Conservation (phyloP, 2,888 invertebrate genomes). For the Drosophila demipolita region DNA sequence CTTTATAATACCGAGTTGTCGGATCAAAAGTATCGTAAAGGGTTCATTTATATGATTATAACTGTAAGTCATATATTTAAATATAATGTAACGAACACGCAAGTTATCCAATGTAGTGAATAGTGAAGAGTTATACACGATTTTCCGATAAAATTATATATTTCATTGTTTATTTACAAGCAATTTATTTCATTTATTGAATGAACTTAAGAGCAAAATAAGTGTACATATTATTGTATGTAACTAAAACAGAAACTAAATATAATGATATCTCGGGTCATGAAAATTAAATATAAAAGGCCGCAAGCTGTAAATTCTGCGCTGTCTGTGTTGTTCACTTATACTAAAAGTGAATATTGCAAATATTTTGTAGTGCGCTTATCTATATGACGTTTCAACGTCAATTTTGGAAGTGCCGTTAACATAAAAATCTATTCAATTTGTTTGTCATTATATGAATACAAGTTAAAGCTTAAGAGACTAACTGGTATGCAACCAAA, state of each 20-base stretch:
- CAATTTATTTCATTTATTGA: constrained; percentile 45
- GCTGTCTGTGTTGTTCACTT: constrained; percentile 23
- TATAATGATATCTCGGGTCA: constrained; percentile 26
- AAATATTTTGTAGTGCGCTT: constrained; percentile 23
- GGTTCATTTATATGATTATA: neutral
- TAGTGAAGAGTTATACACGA: neutral
- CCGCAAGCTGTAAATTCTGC: constrained; percentile 31
- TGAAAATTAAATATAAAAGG: constrained; percentile 29
- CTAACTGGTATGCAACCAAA: constrained; percentile 18
- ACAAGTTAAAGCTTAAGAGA: neutral
- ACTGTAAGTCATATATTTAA: neutral
- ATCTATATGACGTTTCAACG: constrained; percentile 15
- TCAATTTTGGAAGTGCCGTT: constrained; percentile 7
- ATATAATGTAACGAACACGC: neutral
- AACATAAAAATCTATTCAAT: constrained; percentile 17
- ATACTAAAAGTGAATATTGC: constrained; percentile 19
- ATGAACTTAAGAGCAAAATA: constrained; percentile 32
- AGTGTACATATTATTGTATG: constrained; percentile 30
- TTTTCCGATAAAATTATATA: neutral
- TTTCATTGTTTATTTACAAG: constrained; percentile 49
- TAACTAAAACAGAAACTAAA: constrained; percentile 28
- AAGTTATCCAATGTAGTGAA: neutral
- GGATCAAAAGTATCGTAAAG: neutral
- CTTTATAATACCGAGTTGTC: constrained; percentile 5
- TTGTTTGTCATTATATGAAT: neutral